These are phyloP conservation scores for Scaptomyza caliginosa DNA, from an alignment of 2,888 invertebrate species.

Conservation along the genomic window DNA sequence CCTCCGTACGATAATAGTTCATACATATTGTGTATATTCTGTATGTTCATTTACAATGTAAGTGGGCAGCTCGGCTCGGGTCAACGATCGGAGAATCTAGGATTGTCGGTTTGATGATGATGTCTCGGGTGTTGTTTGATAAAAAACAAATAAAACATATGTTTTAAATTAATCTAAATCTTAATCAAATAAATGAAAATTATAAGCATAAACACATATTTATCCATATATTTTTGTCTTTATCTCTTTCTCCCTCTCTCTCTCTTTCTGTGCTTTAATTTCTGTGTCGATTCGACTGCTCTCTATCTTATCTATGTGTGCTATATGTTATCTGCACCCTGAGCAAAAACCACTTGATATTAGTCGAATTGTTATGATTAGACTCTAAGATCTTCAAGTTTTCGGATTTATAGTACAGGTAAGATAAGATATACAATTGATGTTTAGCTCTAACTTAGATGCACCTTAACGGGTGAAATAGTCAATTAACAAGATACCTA, in stretches of 20 bases:
- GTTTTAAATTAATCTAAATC: conserved; percentile 54
- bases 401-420: too few relatives aligned
- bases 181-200: conserved; percentile 55
- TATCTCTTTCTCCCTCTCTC: neutral
- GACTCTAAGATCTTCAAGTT: neutral
- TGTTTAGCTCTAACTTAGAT: too few relatives aligned
- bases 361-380: neutral
- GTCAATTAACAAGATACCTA: neutral
- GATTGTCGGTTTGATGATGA: neutral
- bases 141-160: conserved; percentile 53
- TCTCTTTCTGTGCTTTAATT: neutral
- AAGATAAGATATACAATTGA: too few relatives aligned
- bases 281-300: neutral
- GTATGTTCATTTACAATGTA: conserved; percentile 49
- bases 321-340: conserved; percentile 9
- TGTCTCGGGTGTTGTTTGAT: conserved; percentile 50
- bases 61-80: conserved; percentile 29
- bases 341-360: neutral
- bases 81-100: conserved; percentile 7
- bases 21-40: conserved; percentile 6
- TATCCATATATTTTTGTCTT: conserved; percentile 2
- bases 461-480: too few relatives aligned
- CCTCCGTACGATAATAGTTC: conserved; percentile 11
- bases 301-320: conserved; percentile 1
- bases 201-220: conserved; percentile 20